Percentiles rank a stretch among this genome's conserved stretches.
Evolutionary conservation across 1,140 invertebrate species (phyloP).

Genomic region (Brachionus plicatilis): DNA sequence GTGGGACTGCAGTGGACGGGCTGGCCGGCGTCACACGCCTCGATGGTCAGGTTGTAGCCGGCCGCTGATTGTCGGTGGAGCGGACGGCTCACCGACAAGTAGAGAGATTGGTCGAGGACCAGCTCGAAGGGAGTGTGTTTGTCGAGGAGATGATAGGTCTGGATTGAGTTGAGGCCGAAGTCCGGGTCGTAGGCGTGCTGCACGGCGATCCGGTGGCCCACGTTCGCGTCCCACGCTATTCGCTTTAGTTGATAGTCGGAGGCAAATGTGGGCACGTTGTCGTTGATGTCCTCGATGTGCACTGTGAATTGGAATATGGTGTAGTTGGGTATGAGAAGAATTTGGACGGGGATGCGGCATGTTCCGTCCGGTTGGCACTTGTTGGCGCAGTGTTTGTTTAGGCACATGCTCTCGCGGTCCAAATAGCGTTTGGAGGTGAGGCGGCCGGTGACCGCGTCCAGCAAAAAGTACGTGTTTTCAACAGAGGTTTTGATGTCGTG

Average conservation of each 20-base stretch:
- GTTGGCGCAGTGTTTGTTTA: constrained; percentile 15
- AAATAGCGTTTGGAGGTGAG: not conserved
- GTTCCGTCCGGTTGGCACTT: not conserved
- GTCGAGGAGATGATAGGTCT: not conserved
- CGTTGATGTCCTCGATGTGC: constrained; percentile 30
- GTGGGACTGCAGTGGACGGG: not conserved
- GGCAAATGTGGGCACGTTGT: not conserved
- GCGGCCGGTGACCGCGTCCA: constrained; percentile 29
- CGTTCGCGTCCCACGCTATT: not conserved
- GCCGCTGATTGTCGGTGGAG: not conserved
- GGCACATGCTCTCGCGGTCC: constrained; percentile 33
- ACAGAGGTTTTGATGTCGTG: constrained; percentile 19
- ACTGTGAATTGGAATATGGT: not conserved
- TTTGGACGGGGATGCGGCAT: not conserved
- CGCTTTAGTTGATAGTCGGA: not conserved
- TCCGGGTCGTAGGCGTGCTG: not conserved
- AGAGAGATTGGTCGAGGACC: not conserved
- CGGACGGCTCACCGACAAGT: not conserved
- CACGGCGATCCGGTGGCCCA: not conserved
- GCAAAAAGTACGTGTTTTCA: constrained; percentile 4
- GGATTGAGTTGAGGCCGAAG: not conserved
- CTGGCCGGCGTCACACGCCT: constrained; percentile 9
- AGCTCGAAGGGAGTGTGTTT: not conserved
- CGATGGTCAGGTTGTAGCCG: not conserved
- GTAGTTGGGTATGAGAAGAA: not conserved